Base-by-base conservation (phyloP, 2,113 vertebrate genomes). In the Tursiops truncatus region DNA sequence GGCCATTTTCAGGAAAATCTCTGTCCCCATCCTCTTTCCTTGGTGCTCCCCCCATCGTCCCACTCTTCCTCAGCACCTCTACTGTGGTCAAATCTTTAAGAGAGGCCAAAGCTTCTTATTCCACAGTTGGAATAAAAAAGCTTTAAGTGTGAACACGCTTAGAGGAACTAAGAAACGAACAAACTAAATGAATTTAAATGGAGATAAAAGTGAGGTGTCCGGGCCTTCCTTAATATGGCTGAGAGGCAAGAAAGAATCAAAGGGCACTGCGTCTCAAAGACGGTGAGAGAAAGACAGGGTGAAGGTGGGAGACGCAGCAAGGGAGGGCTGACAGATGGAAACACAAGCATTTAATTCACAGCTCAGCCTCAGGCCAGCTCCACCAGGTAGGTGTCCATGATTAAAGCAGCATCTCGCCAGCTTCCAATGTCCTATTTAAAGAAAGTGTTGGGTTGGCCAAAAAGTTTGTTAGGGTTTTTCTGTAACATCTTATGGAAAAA, bases 341-440 rank as follows among this genome's bases (percentile, higher is more conserved):
- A 80, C n/a, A 74, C 3, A 8, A 10, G 58, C 23, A n/a, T 41
- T 65, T 9, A n/a, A 12, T 62, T 13, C 50, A 2, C 60, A 93
- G 87, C 67, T 38, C 73, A 38, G 58, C 84, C 79, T 31, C n/a
- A 47, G n/a, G 93, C 63, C 33, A 76, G 70, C 53, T 56, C 70
- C 7, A n/a, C 31, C 65, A 89, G 79, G 58, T 56, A 60, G 56
- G 41, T 31, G 8, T 79, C 63, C 18, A 17, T 47, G 44, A 63
- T 58, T 41, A 36, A 47, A 80, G 65, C 31, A 56, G 47, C 33
- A 63, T n/a, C 50, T 76, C 14, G 1, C 53, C 74, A 67, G 58
- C 23, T 70, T 97, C 71, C 71, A 81, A 13, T 25, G 58, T 84
- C 74, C 85, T 70, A 81, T 86, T 96, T 92, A 56, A 89, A 86